Percentiles rank a stretch among this genome's conserved stretches.
Conservation (phyloP, 1,140 invertebrate species). For the Sinella curviseta region DNA sequence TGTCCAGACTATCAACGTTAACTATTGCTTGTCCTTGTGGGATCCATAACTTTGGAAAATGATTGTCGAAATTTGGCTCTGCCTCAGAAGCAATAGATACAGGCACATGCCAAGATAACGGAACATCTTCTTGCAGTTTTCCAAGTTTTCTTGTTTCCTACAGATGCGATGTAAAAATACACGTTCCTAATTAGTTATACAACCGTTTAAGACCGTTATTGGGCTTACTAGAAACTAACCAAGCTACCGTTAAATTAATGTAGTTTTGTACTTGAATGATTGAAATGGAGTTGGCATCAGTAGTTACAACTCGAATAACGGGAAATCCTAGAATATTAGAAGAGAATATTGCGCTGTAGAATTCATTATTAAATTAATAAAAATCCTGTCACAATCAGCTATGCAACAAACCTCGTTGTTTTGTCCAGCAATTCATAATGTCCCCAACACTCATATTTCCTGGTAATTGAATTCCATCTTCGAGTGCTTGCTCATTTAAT, state of each 20-base stretch:
- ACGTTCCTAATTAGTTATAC: too few species aligned
- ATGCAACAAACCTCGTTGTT: constrained; percentile 70
- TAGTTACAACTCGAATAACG: not conserved
- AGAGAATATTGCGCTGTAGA: not conserved
- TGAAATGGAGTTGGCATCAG: not conserved
- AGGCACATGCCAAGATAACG: not conserved
- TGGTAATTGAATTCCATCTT: constrained; percentile 33
- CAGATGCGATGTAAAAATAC: not conserved
- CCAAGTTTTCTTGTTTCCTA: not conserved
- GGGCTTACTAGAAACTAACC: not conserved
- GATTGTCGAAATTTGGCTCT: constrained; percentile 10
- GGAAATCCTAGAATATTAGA: not conserved
- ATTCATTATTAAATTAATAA: too few species aligned
- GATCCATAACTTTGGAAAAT: constrained; percentile 21
- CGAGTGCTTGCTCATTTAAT: constrained; percentile 64
- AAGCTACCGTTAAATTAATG: not conserved
- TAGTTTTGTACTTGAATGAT: constrained; percentile 12
- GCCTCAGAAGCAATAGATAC: not conserved
- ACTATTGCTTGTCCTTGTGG: not conserved
- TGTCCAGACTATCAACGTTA: not conserved
- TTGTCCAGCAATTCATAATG: constrained; percentile 81
- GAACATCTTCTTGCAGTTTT: not conserved
- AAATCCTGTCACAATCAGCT: not conserved
- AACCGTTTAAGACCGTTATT: too few species aligned
- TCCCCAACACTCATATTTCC: constrained; percentile 57